Base-by-base conservation (phyloP, 2,797 vertebrate species). In the Propithecus deckenii region DNA sequence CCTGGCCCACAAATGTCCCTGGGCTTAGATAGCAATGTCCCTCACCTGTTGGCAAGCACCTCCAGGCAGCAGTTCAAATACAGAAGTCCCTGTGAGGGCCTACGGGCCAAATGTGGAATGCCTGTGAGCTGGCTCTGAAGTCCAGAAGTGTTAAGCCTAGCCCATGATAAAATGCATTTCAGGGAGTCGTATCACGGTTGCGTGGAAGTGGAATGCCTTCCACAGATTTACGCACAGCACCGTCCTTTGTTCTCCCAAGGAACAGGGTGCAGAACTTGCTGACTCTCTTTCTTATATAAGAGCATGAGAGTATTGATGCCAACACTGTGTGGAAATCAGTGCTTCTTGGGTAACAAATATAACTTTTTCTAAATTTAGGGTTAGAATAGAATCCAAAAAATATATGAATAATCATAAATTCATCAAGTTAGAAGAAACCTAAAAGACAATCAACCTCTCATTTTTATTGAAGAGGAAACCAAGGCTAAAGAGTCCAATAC, bases 351-450 rank as follows among this genome's bases (percentile, higher is more conserved):
- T 65, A 78, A 76, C 4, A 81, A 84, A 52, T 48, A 59, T 0
- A 91, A 48, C 17, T 35, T 67, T 46, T 83, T 79, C 17, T 91
- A 65, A 91, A 79, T 83, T 41, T 78, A 63, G 25, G 43, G 23
- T 35, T 80, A 65, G 17, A 71, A 43, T 28, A 8, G 7, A 85
- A 72, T 63, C 38, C 52, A 43, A 57, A 88, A 67, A 43, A 32
- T 8, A 10, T 72, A 0, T 6, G 86, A 90, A 41, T 65, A 76
- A 81, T 85, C n/a, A 35, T 59, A 88, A 76, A 17, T 67, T 85
- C 35, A 86, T 38, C 72, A 91, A 80, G 4, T 28, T 79, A 91
- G 32, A 65, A 81, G 59, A 91, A 90, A 41, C 15, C 38, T 81
- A 84, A 86, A 59, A 86, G 46, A 79, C 6, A 52, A 89, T 50